Percentiles rank a stretch among this genome's conserved stretches.
These are phyloP conservation scores for Harpalus rubripes DNA, from an alignment of 2,888 invertebrate species.

Conservation along the genomic window DNA sequence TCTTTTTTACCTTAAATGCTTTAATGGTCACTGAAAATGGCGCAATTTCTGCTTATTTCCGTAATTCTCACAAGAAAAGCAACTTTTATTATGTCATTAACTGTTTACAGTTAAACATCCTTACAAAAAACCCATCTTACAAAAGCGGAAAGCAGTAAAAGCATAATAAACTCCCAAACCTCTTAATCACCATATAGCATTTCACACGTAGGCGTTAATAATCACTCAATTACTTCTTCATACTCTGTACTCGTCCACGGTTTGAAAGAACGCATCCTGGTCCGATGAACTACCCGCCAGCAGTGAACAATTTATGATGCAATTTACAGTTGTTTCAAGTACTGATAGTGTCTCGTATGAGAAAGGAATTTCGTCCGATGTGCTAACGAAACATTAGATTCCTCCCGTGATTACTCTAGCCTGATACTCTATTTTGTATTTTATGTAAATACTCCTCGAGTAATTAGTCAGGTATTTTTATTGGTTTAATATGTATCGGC, in stretches of 20 bases:
- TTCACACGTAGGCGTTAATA: conserved; percentile 38
- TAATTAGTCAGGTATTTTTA: conserved; percentile 65
- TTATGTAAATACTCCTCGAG: conserved; percentile 49
- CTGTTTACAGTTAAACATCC: too few species aligned
- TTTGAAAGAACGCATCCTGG: conserved; percentile 15
- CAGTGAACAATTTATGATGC: conserved; percentile 71
- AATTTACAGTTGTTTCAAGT: conserved; percentile 71
- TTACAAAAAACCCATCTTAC: too few species aligned
- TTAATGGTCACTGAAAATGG: too few species aligned
- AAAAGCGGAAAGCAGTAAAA: neutral
- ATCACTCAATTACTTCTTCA: conserved; percentile 24
- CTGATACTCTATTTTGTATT: conserved; percentile 20
- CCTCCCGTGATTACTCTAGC: conserved; percentile 39
- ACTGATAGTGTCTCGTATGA: conserved; percentile 71
- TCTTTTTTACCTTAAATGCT: too few species aligned
- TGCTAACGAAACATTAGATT: conserved; percentile 59
- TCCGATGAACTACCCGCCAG: conserved; percentile 73
- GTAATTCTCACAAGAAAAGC: too few species aligned
- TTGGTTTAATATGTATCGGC: conserved; percentile 56
- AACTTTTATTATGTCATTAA: too few species aligned
- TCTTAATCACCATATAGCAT: conserved; percentile 19
- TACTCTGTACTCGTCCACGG: neutral
- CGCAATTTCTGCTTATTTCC: too few species aligned
- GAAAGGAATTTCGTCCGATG: conserved; percentile 63
- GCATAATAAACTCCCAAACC: neutral